These are phyloP conservation scores for Malurus leucopterus DNA, from an alignment of 2,797 vertebrate genomes.

Conservation along the genomic window DNA sequence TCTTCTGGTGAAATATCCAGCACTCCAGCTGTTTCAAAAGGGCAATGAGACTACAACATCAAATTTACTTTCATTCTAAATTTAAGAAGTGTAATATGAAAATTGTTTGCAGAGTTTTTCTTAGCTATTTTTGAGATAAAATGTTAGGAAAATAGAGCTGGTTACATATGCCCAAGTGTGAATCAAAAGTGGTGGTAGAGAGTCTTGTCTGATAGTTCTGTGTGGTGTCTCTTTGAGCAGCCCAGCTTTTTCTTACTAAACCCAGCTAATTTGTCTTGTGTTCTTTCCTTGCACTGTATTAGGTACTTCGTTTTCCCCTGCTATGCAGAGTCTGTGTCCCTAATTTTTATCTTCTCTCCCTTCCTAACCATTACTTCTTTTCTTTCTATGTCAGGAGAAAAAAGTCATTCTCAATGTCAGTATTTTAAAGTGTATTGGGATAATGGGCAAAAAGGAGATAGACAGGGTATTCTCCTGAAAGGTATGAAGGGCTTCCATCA, in stretches of 20 bases:
- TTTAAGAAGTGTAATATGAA: neutral
- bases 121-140: neutral
- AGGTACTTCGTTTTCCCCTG: conserved; percentile 21
- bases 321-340: conserved; percentile 40
- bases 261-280: conserved; percentile 17
- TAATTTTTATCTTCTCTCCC: conserved; percentile 47
- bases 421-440: conserved; percentile 64
- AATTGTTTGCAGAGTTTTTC: neutral
- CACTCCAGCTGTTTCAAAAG: neutral
- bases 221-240: neutral
- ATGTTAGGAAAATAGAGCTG: neutral
- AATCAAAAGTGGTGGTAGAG: neutral
- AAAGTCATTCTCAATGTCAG: conserved; percentile 62
- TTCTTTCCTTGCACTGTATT: conserved; percentile 11
- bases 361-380: conserved; percentile 57
- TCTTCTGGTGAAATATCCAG: neutral
- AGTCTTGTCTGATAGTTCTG: neutral
- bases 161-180: neutral
- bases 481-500: conserved; percentile 58
- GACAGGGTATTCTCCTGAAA: conserved; percentile 63
- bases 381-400: conserved; percentile 64
- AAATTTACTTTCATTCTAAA: neutral
- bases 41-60: neutral
- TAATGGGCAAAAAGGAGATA: conserved; percentile 64
- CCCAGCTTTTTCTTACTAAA: conserved; percentile 6